phyloP scores from a whole-genome alignment of 2,797 vertebrate species.

The Trematomus bernacchii region DNA sequence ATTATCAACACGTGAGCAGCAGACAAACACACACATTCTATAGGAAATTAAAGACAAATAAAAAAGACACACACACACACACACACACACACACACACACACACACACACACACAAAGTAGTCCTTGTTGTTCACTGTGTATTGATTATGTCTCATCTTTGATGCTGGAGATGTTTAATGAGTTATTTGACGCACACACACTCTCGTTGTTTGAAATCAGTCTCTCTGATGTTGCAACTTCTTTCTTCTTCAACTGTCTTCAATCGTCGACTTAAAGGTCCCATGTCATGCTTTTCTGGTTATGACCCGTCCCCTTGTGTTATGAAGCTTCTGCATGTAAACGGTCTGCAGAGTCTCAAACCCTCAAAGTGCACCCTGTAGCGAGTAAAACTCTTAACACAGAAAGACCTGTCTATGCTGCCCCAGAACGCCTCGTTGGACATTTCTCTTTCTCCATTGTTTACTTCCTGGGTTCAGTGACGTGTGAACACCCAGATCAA shows the following conservation, averaged over 20 bases:
- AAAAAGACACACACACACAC: slow-evolving; percentile 7
- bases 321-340: too few species aligned
- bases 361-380: too few species aligned
- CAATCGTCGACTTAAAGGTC: too few species aligned
- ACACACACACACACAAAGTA: slow-evolving; percentile 1
- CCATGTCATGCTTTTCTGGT: too few species aligned
- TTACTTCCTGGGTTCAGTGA: too few species aligned
- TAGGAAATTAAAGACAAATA: slow-evolving; percentile 48
- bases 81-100: background rate
- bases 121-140: slow-evolving; percentile 1
- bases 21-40: slow-evolving; percentile 48
- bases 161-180: slow-evolving; percentile 34
- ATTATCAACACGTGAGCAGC: slow-evolving; percentile 43
- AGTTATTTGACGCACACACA: slow-evolving; percentile 6
- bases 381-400: too few species aligned
- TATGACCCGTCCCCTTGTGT: too few species aligned
- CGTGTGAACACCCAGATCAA: too few species aligned
- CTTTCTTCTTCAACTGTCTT: background rate
- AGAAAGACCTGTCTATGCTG: too few species aligned
- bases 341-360: too few species aligned
- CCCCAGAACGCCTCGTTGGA: too few species aligned
- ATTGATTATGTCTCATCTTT: slow-evolving; percentile 35
- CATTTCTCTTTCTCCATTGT: too few species aligned
- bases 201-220: slow-evolving; percentile 47
- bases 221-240: slow-evolving; percentile 24